Base-by-base conservation (phyloP, 2,797 vertebrate species). In the Coccyzus lansbergi region DNA sequence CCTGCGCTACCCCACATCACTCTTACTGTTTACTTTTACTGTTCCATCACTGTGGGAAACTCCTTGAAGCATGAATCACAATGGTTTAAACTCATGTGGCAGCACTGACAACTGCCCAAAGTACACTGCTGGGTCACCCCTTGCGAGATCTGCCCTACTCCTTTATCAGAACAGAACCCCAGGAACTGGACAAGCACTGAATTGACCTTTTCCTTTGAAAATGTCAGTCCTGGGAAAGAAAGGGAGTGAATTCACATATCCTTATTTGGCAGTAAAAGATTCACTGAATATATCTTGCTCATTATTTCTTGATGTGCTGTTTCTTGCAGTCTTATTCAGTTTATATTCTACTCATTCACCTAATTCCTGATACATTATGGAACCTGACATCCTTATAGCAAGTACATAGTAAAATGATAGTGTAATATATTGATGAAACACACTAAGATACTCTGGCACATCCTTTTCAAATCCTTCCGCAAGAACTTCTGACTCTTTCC, bases 1-100 rank as follows among this genome's bases (percentile, higher is more conserved):
- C 28, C 20, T 60, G 21, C 76, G 55, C 28, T 79, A 36, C 12
- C 1, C 0, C 5, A 1, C 20, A 15, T 51, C 59, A 55, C 3
- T 42, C 36, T 81, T 67, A 52, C 34, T 68, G 8, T 29, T 63
- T 77, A 10, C 16, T 68, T 80, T 65, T 40, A 17, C 22, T 44
- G 6, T 67, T 88, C 34, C 28, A 29, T 38, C 40, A 12, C 10
- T 63, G 21, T 49, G 49, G 20, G n/a, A 70, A 83, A 67, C n/a
- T 22, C 10, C n/a, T 8, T 64, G 52, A 69, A 58, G 51, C 26
- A 33, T 31, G 29, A 64, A 25, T 44, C 28, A 25, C 46, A 65
- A 26, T 3, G 3, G 28, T 77, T 71, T 42, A 44, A 60, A 60
- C 17, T 60, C 49, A 18, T 19, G 53, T 65, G 19, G 46, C 20